Base-by-base conservation (phyloP, 2,797 vertebrate species). In the Spea hammondii region DNA sequence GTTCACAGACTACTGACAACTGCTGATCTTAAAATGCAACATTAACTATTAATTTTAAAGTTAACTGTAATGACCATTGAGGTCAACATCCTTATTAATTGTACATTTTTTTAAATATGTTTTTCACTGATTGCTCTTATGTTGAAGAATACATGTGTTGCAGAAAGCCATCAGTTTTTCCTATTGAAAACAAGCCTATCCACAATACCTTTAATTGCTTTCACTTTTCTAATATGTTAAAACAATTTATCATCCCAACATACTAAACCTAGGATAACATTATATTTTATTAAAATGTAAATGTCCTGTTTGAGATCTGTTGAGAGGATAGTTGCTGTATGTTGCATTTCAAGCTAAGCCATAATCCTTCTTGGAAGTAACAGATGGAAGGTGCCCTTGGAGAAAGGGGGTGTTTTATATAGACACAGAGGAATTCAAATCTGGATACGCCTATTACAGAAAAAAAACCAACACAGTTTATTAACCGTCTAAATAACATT, bases 1-100 rank as follows among this genome's bases (percentile, higher is more conserved):
- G 86, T 84, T 87, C 85, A 84, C 84, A 85, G 78, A 87, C 84
- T 83, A 88, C 83, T 85, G 77, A 86, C 70, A 72, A 74, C 75
- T 53, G 84, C 77, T 87, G 84, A 86, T 84, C 83, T 82, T 85
- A 78, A 80, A 51, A 45, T 53, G 59, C 6, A 47, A 46, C 17
- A 46, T 67, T 48, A 3, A 48, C 45, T 67, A 5, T 48, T 48
- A 2, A 32, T 47, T 49, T 48, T 51, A 17, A 53, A 51, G n/a
- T 13, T 17, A 8, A 14, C n/a, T 69, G 67, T 53, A 51, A 14
- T 69, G 13, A 69, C 13, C 7, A 10, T 12, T 65, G 44, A 65
- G 46, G 11, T 1, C 32, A 46, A 65, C 46, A 10, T 65, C 45
- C 46, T 65, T 8, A 53, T 48, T 51, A 6, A 48, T 17, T 14